Percentiles rank a stretch among this genome's conserved stretches.
phyloP scores from a whole-genome alignment of 1,140 invertebrate genomes.

The Drosophila serrata region DNA sequence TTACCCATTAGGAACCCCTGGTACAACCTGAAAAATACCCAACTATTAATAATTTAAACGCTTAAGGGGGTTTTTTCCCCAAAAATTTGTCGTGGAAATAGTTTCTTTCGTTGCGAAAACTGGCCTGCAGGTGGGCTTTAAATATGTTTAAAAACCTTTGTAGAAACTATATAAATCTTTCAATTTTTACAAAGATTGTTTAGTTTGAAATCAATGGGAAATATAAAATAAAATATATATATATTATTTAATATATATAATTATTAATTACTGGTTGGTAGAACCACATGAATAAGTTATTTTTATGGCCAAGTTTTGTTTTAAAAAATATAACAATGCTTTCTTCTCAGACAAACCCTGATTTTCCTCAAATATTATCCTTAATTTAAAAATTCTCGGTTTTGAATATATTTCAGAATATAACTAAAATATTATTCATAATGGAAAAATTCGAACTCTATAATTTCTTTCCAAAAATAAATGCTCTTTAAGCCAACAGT shows the following conservation, averaged over 20 bases:
- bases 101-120: neutral
- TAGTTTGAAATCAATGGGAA: neutral
- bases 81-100: slow-evolving; percentile 13
- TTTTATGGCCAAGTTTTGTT: no score
- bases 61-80: neutral
- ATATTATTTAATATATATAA: no score
- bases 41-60: slow-evolving; percentile 12
- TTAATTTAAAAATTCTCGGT: no score
- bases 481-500: neutral
- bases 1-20: neutral
- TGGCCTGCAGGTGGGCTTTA: neutral
- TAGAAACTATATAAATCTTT: neutral
- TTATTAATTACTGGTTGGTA: no score
- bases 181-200: neutral
- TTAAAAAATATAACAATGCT: no score
- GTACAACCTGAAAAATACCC: slow-evolving; percentile 21
- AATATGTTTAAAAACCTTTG: neutral
- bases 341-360: no score
- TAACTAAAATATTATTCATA: neutral
- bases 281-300: no score
- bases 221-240: no score
- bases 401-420: neutral
- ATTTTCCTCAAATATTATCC: no score
- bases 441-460: neutral
- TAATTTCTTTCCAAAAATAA: neutral